phyloP scores from a whole-genome alignment of 2,113 vertebrate species.

The Pteronura brasiliensis region DNA sequence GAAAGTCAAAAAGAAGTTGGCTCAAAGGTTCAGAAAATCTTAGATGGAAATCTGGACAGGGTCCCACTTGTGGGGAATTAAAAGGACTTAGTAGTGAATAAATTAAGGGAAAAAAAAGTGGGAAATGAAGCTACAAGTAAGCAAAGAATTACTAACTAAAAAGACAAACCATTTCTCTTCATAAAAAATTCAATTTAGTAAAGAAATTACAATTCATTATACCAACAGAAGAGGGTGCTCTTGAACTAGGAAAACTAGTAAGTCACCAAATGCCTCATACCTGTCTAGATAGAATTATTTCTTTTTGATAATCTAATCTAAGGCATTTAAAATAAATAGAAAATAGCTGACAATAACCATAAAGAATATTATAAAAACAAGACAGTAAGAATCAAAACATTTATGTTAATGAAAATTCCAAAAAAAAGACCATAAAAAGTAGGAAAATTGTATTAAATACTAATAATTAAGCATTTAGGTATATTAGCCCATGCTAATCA shows the following conservation, averaged over 20 bases:
- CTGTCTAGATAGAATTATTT: not conserved
- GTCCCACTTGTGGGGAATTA: not conserved
- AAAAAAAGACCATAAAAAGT: not conserved
- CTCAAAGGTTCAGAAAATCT: not conserved
- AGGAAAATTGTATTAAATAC: not conserved
- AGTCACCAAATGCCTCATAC: not conserved
- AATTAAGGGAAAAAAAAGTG: not conserved
- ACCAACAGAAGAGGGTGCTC: constrained; percentile 61
- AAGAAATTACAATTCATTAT: constrained; percentile 41
- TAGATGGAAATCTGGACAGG: not conserved
- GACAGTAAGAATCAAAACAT: not conserved
- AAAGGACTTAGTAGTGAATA: not conserved
- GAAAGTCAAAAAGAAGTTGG: not conserved
- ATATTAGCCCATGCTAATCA: not conserved
- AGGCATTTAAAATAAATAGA: not conserved
- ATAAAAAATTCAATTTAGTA: not conserved
- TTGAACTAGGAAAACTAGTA: constrained; percentile 41
- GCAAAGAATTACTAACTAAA: not conserved
- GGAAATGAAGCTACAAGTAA: not conserved
- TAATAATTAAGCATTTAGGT: not conserved
- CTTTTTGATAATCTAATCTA: not conserved
- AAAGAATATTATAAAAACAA: not conserved
- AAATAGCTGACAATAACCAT: not conserved
- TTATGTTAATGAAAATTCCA: not conserved
- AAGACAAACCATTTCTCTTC: not conserved